These are phyloP conservation scores for Phylloscopus trochiloides DNA, from an alignment of 2,113 vertebrate genomes.

Conservation along the genomic window DNA sequence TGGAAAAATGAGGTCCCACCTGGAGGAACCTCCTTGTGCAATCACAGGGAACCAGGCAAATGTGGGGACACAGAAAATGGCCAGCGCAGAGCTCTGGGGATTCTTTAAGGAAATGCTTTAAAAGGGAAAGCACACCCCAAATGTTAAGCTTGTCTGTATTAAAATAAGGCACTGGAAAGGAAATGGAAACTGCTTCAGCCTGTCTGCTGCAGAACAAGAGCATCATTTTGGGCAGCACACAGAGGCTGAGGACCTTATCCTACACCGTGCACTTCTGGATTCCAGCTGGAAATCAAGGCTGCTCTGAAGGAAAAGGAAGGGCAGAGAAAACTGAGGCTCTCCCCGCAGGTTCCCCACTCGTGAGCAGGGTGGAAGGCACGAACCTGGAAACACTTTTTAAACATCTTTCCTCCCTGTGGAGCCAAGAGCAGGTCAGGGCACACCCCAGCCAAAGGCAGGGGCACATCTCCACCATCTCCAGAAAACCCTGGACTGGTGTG, in stretches of 20 bases:
- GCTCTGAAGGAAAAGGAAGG: not conserved
- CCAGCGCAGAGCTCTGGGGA: not conserved
- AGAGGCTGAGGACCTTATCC: not conserved
- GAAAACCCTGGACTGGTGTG: not conserved
- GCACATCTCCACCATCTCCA: not conserved
- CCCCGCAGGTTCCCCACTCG: not conserved
- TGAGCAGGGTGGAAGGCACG: not conserved
- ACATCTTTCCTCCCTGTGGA: not conserved
- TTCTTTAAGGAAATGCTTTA: not conserved
- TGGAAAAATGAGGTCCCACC: not conserved
- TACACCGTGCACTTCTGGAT: not conserved
- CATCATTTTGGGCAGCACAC: not conserved
- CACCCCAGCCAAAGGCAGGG: not conserved
- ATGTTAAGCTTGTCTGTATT: not conserved
- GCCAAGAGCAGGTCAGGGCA: not conserved
- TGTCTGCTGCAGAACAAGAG: not conserved
- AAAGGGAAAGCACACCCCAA: not conserved
- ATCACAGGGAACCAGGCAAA: not conserved
- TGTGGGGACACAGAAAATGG: not conserved
- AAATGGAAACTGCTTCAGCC: not conserved
- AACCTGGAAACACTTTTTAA: accelerated
- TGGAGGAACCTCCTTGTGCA: not conserved
- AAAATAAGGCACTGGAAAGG: not conserved
- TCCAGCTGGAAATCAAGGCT: not conserved
- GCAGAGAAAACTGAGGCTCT: not conserved